A percentile compares a stretch with the other conserved stretches of the same genome.
phyloP scores from a whole-genome alignment of 1,140 invertebrate species.

The Himalopsyche phryganea region DNA sequence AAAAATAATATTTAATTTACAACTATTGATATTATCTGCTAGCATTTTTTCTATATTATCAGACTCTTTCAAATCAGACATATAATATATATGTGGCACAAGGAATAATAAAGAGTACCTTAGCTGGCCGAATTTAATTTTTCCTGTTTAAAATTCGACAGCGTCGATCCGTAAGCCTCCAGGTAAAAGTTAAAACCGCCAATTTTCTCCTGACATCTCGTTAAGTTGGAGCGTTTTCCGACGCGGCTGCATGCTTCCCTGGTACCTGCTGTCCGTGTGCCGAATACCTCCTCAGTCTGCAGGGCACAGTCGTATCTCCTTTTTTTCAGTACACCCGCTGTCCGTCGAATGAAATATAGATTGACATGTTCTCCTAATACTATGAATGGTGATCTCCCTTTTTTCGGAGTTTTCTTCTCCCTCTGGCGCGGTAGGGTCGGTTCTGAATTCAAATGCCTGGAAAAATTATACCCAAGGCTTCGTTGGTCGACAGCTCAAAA shows the following conservation, averaged over 20 bases:
- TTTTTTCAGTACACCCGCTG: background rate
- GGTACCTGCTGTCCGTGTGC: background rate
- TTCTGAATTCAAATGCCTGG: slow-evolving; percentile 21
- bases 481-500: too few species aligned
- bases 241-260: background rate
- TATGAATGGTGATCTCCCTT: slow-evolving; percentile 16
- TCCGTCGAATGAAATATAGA: slow-evolving; percentile 26
- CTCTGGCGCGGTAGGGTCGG: slow-evolving; percentile 1
- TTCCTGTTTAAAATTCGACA: background rate
- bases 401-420: background rate
- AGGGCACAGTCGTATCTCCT: background rate
- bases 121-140: too few species aligned
- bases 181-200: slow-evolving; percentile 7
- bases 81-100: too few species aligned
- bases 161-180: background rate
- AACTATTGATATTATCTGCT: too few species aligned
- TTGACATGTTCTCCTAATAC: slow-evolving; percentile 30
- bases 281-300: background rate
- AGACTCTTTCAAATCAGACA: too few species aligned
- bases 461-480: slow-evolving; percentile 16
- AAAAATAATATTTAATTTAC: too few species aligned
- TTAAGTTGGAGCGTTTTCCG: slow-evolving; percentile 17
- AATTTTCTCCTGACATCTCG: slow-evolving; percentile 22
- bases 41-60: too few species aligned
- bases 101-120: too few species aligned